Evolutionary conservation across 1,140 invertebrate species (phyloP).

Genomic region (Listronotus oregonensis): DNA sequence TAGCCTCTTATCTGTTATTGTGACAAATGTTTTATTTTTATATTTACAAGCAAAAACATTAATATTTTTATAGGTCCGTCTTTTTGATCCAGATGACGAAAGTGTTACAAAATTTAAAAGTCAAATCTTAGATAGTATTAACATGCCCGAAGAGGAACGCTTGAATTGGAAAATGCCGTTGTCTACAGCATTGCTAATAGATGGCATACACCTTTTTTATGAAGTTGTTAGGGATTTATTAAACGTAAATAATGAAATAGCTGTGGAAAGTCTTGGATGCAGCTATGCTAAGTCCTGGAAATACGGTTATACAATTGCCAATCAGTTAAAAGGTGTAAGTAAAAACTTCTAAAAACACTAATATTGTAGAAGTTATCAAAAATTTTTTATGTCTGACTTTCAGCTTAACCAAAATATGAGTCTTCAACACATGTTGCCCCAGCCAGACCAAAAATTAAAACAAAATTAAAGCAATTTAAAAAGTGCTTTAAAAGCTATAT

Average conservation of each 20-base stretch:
- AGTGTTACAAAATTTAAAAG: conserved; percentile 38
- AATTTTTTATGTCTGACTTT: too few species aligned
- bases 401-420: too few species aligned
- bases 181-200: conserved; percentile 75
- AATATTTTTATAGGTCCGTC: conserved; percentile 30
- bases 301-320: conserved; percentile 81
- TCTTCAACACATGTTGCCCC: too few species aligned
- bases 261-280: conserved; percentile 65
- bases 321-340: conserved; percentile 84
- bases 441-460: too few species aligned
- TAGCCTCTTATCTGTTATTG: background rate
- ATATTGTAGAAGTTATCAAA: too few species aligned
- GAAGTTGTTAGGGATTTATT: conserved; percentile 66
- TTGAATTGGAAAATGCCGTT: conserved; percentile 34
- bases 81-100: conserved; percentile 51
- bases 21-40: too few species aligned
- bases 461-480: too few species aligned
- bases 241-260: conserved; percentile 55
- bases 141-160: conserved; percentile 10
- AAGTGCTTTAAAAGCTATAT: too few species aligned
- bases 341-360: too few species aligned
- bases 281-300: conserved; percentile 74
- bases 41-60: too few species aligned
- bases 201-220: conserved; percentile 76
- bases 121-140: conserved; percentile 7